Conservation (phyloP, 2,888 invertebrate species). For the Pardosa pseudoannulata region DNA sequence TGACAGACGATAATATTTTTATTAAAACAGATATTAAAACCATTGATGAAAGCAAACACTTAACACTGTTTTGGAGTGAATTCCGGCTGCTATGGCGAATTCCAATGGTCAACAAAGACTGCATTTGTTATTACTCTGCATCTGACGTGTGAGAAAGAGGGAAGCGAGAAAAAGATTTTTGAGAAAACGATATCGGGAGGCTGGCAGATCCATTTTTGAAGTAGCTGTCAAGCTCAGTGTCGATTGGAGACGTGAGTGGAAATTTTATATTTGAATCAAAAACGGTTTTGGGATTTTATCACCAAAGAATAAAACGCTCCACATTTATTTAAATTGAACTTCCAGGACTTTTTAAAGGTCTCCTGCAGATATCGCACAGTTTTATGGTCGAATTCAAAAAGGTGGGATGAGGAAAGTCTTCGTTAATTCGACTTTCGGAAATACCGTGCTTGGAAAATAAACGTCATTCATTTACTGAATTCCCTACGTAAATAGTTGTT, state of each 20-base stretch:
- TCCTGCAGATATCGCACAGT: no score
- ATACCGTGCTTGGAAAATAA: no score
- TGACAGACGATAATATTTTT: no score
- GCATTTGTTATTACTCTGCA: background rate
- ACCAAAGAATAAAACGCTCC: background rate
- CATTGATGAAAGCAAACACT: no score
- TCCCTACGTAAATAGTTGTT: no score
- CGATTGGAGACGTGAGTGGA: background rate
- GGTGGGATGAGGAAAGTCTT: no score
- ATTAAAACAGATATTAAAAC: no score
- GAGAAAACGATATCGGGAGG: background rate
- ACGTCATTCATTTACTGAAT: no score
- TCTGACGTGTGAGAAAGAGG: background rate
- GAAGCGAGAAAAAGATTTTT: background rate
- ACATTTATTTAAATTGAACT: background rate
- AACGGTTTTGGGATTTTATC: background rate
- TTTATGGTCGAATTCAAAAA: no score
- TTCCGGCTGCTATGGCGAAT: background rate
- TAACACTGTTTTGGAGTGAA: background rate
- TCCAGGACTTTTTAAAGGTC: no score
- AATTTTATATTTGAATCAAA: background rate
- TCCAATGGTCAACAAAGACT: constrained; percentile 6
- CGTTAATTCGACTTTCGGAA: no score
- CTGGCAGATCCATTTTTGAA: constrained; percentile 1
- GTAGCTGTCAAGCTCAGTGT: constrained; percentile 17